Base-by-base conservation (phyloP, 2,888 invertebrate genomes). In the Epiblema foenella region DNA sequence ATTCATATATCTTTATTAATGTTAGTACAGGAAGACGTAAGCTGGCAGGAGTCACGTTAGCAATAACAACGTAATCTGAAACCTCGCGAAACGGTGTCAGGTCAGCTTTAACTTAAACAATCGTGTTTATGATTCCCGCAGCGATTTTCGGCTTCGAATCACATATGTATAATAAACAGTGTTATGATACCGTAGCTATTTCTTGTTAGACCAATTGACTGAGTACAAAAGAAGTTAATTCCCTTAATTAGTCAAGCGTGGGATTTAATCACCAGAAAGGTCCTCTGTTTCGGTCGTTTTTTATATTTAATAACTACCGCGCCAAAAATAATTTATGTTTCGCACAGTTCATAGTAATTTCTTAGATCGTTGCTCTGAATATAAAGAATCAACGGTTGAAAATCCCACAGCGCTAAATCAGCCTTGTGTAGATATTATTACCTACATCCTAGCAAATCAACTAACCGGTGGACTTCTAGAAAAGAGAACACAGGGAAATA, bases 91-190 rank as follows among this genome's bases (percentile, higher is more conserved):
- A 63, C 62, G 52, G 75, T 77, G 79, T 77, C 78, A 78, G 74
- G 79, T 77, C 78, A 78, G 74, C 78, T 78, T 79, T 75, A 68
- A 60, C 59, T 54, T 42, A 65, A 54, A 70, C 70, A 59, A 66
- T 59, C 65, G 59, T 66, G 70, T 70, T 65, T 65, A 66, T 54
- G 49, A 64, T 58, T 42, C 57, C 15, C 17, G 33, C 64, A 18
- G 51, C 65, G 59, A 69, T 58, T 64, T 69, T 42, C 29, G 64
- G 42, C 17, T 42, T 57, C 49, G 57, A 51, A 67, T 33, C 17
- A 20, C 51, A 51, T 57, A n/a, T n/a, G n/a, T n/a, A 51, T 7
- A 9, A 51, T n/a, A 29, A 52, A 37, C n/a, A 20, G 1, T 70
- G 69, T 52, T 69, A 57, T 69, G 52, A 52, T 18, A 18, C 10